Evolutionary conservation across 2,113 vertebrate genomes (phyloP).

Genomic region (Vireo altiloquus): DNA sequence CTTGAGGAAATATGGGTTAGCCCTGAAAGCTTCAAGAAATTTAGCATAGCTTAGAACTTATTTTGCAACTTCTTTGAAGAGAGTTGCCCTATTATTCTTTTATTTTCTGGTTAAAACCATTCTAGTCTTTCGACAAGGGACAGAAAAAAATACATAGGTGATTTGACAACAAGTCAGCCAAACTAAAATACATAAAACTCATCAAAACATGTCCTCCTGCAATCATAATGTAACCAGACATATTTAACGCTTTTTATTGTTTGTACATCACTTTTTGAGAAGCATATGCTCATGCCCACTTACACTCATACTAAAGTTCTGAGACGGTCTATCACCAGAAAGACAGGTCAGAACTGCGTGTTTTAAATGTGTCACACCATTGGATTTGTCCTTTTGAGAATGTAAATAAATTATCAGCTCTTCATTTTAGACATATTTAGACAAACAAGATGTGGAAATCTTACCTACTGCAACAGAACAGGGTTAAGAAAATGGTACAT

Average conservation of each 20-base stretch:
- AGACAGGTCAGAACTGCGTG: not conserved
- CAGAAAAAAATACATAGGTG: not conserved
- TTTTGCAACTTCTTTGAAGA: not conserved
- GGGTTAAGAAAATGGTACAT: not conserved
- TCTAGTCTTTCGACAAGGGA: not conserved
- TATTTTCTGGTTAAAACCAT: not conserved
- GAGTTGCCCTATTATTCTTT: rapidly evolving
- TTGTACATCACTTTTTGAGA: not conserved
- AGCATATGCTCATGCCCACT: rapidly evolving
- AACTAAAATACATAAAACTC: not conserved
- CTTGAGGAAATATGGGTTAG: not conserved
- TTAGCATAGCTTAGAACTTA: not conserved
- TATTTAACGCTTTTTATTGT: not conserved
- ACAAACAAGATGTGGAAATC: not conserved
- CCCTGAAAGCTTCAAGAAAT: not conserved
- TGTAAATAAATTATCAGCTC: not conserved
- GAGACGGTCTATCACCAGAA: not conserved
- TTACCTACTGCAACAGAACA: not conserved
- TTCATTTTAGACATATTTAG: not conserved
- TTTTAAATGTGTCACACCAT: not conserved
- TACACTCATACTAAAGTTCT: not conserved
- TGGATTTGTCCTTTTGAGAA: not conserved
- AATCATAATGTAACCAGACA: not conserved
- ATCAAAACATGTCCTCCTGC: not conserved
- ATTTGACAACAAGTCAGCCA: not conserved